Evolutionary conservation across 2,113 vertebrate genomes (phyloP).

Genomic region (Lontra canadensis): DNA sequence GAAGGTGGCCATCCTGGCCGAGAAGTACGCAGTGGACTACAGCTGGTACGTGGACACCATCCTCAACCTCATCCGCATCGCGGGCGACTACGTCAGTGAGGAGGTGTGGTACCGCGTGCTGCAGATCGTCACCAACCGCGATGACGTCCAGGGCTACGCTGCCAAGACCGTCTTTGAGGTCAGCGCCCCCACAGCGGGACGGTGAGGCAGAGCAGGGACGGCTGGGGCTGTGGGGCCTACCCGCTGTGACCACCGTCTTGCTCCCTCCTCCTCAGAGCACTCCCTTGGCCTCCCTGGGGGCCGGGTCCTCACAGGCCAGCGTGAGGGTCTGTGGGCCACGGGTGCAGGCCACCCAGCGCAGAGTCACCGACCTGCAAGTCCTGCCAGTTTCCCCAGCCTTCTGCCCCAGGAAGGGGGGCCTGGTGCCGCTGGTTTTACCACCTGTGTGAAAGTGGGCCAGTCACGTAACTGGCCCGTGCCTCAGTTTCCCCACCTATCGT

Average conservation of each 20-base stretch:
- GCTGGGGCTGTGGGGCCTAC: background rate
- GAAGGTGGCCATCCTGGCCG: slow-evolving; percentile 94
- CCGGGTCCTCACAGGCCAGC: background rate
- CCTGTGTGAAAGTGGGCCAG: rapidly evolving
- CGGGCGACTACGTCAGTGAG: slow-evolving; percentile 95
- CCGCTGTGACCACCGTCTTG: rapidly evolving
- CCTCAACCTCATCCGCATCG: slow-evolving; percentile 95
- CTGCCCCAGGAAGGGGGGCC: background rate
- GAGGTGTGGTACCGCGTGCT: slow-evolving; percentile 97
- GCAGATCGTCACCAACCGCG: slow-evolving; percentile 96
- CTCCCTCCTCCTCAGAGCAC: background rate
- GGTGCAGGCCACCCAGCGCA: rapidly evolving
- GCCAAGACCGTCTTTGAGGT: slow-evolving; percentile 97
- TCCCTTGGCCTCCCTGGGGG: background rate
- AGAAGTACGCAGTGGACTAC: slow-evolving; percentile 96
- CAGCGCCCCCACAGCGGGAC: background rate
- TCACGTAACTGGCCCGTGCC: background rate
- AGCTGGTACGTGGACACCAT: slow-evolving; percentile 98
- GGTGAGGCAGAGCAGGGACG: background rate
- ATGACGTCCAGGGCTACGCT: slow-evolving; percentile 94
- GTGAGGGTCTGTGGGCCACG: background rate
- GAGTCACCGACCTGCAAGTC: rapidly evolving
- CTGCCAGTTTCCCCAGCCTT: background rate
- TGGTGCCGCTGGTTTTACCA: rapidly evolving
- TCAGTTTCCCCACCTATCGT: background rate